These are phyloP conservation scores for Diaprepes abbreviatus DNA, from an alignment of 2,888 invertebrate genomes.

Conservation along the genomic window DNA sequence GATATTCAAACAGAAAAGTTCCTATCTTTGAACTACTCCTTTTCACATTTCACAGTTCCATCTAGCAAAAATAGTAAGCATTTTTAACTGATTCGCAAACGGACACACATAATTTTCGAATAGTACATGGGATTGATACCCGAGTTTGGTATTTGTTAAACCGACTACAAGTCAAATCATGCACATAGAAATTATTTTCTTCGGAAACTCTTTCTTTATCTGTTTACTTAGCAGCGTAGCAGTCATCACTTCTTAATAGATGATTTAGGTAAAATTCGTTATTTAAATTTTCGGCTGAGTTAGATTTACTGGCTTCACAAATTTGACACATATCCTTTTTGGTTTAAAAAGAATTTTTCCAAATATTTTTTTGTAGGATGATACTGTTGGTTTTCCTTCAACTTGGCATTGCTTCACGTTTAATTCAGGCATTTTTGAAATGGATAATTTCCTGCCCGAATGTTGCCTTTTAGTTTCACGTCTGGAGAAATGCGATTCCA, in stretches of 20 bases:
- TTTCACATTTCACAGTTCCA: no score
- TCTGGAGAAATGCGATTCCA: neutral
- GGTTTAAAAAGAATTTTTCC: slow-evolving; percentile 29
- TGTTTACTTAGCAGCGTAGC: slow-evolving; percentile 20
- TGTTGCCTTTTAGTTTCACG: neutral
- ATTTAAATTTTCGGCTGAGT: slow-evolving; percentile 10
- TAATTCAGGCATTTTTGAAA: neutral
- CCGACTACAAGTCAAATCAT: slow-evolving; percentile 58
- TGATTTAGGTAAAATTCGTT: slow-evolving; percentile 24
- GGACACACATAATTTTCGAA: neutral
- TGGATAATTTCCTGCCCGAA: neutral
- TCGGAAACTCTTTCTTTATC: slow-evolving; percentile 47
- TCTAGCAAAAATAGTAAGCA: slow-evolving; percentile 38
- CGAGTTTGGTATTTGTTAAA: slow-evolving; percentile 57
- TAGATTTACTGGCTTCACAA: slow-evolving; percentile 38
- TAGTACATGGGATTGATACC: slow-evolving; percentile 57
- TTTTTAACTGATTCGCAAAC: slow-evolving; percentile 11
- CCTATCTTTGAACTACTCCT: no score
- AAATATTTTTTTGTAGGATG: slow-evolving; percentile 50
- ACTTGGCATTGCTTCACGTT: neutral
- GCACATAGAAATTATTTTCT: slow-evolving; percentile 52
- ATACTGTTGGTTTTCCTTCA: neutral
- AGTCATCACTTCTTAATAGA: slow-evolving; percentile 32
- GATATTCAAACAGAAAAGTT: no score
- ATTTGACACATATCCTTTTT: slow-evolving; percentile 37